Evolutionary conservation across 1,140 invertebrate species (phyloP).

Genomic region (Phocides pigmalion): DNA sequence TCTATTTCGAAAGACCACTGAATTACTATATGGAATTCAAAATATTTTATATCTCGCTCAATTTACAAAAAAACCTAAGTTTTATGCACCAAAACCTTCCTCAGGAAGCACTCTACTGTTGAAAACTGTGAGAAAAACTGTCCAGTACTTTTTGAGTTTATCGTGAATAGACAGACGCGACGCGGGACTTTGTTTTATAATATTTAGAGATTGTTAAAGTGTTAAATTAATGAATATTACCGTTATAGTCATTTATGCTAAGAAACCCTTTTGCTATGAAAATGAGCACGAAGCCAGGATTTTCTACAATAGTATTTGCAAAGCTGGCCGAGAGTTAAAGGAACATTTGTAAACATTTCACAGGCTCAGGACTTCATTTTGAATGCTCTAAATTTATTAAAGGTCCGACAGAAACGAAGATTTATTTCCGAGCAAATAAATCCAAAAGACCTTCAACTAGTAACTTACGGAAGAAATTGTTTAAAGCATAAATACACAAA

Average conservation of each 20-base stretch:
- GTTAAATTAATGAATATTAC: not conserved
- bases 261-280: slow-evolving; percentile 5
- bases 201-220: too few relatives aligned
- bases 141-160: too few relatives aligned
- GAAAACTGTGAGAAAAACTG: too few relatives aligned
- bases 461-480: slow-evolving; percentile 15
- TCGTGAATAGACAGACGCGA: too few relatives aligned
- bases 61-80: too few relatives aligned
- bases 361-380: slow-evolving; percentile 30
- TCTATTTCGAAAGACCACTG: too few relatives aligned
- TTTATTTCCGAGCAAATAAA: slow-evolving; percentile 33
- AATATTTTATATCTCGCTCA: too few relatives aligned
- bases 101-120: too few relatives aligned
- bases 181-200: too few relatives aligned
- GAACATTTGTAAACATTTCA: slow-evolving; percentile 36
- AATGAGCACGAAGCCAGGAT: slow-evolving; percentile 16
- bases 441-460: slow-evolving; percentile 12
- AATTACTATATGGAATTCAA: too few relatives aligned
- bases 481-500: slow-evolving; percentile 4
- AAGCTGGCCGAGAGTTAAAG: slow-evolving; percentile 19
- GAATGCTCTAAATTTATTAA: slow-evolving; percentile 37
- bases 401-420: slow-evolving; percentile 33
- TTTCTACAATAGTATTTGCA: slow-evolving; percentile 25
- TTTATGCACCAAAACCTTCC: too few relatives aligned
- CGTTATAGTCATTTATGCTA: slow-evolving; percentile 3